These are phyloP conservation scores for Microctonus hyperodae DNA, from an alignment of 2,888 invertebrate genomes.

Conservation along the genomic window DNA sequence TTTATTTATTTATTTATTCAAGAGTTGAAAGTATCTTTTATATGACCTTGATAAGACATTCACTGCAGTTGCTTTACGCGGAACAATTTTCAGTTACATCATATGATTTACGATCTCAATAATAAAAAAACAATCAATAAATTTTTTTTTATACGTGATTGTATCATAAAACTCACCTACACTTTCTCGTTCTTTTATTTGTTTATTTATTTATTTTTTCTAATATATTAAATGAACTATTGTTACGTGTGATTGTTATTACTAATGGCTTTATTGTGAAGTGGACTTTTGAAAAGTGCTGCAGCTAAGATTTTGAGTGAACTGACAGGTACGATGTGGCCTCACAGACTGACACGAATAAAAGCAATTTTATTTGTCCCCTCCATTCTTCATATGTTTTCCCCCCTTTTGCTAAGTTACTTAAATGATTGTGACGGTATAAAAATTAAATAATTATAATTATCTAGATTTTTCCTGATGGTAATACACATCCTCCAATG, in stretches of 20 bases:
- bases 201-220: too few species aligned
- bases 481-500: background rate
- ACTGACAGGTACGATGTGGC: conserved; percentile 1
- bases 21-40: background rate
- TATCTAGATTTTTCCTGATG: background rate
- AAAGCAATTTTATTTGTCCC: conserved; percentile 19
- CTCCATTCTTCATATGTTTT: background rate
- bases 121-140: too few species aligned
- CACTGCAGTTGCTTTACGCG: too few species aligned
- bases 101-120: too few species aligned
- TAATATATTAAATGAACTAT: too few species aligned
- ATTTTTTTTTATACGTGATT: too few species aligned
- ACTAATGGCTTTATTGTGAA: background rate
- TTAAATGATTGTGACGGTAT: background rate
- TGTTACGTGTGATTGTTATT: background rate
- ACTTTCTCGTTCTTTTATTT: too few species aligned
- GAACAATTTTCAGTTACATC: too few species aligned
- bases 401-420: background rate
- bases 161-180: too few species aligned
- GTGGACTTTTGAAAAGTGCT: background rate
- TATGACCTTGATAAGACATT: background rate
- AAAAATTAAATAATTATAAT: background rate
- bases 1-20: background rate
- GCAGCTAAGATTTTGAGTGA: background rate
- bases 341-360: conserved; percentile 3